Base-by-base conservation (phyloP, 2,797 vertebrate species). In the Tamandua tetradactyla region DNA sequence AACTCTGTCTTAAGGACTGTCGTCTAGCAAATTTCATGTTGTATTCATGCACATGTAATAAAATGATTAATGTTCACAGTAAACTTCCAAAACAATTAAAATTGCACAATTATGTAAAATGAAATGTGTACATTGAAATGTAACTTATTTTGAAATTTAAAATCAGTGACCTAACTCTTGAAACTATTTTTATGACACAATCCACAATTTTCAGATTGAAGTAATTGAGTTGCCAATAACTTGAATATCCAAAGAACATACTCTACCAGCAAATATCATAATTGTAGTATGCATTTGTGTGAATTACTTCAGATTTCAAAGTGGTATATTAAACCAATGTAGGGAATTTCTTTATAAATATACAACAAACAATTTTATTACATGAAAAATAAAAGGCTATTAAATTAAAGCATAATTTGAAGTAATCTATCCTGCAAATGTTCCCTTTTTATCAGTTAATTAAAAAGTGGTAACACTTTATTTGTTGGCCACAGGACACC, bases 371-470 rank as follows among this genome's bases (percentile, higher is more conserved):
- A 74, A 35, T 35, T 81, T 75, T 47, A 61, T 62, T 47, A 76
- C 42, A 22, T 94, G 23, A 59, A 82, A 81, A 76, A 14, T 76
- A 27, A 89, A 81, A 57, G 22, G 32, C 47, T 30, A 57, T 75
- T 69, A 88, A 91, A 57, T 75, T 69, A 88, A 91, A 64, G 37
- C 23, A 18, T 35, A 92, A 89, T 27, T 92, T 89, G 55, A 81
- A 72, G 32, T 42, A 55, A 75, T 55, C 6, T 27, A 17, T 69
- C 80, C 76, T 57, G 14, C 20, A 92, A 49, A 27, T 52, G 17
- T 22, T 62, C 5, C 3, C 78, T 11, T 47, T 47, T 47, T 40
- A n/a, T 55, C 25, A 40, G 40, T 25, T 40, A 59, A 44, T 55
- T 15, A 69, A 40, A 82, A 13, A 37, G 44, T 40, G 32, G 8